A percentile compares a stretch with the other conserved stretches of the same genome.
Conservation (phyloP, 2,113 vertebrate genomes). For the Erythrocercus mccallii region DNA sequence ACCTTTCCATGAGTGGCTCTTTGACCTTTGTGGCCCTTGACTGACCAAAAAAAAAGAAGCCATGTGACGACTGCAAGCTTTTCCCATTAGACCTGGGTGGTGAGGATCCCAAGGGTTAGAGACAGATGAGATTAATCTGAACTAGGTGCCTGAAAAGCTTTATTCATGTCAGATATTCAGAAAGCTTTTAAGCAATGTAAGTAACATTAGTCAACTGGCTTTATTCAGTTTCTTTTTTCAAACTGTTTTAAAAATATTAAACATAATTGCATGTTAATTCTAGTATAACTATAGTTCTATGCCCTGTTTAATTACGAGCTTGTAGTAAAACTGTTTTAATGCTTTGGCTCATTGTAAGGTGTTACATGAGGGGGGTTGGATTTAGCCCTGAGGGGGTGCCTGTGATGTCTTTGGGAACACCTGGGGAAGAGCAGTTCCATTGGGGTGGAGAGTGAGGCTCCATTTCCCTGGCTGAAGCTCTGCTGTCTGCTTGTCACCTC, state of each 20-base stretch:
- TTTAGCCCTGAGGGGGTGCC: neutral
- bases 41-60: slow-evolving; percentile 89
- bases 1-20: slow-evolving; percentile 94
- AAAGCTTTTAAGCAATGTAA: slow-evolving; percentile 82
- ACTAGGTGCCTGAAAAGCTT: slow-evolving; percentile 91
- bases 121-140: slow-evolving; percentile 92
- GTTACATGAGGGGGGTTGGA: neutral
- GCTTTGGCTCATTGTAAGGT: slow-evolving; percentile 8
- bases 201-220: slow-evolving; percentile 74
- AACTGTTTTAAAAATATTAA: slow-evolving; percentile 39
- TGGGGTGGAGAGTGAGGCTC: slow-evolving; percentile 14
- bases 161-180: slow-evolving; percentile 74
- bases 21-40: slow-evolving; percentile 95
- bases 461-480: slow-evolving; percentile 69
- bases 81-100: slow-evolving; percentile 94
- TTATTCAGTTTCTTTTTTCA: slow-evolving; percentile 68
- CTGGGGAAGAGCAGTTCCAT: slow-evolving; percentile 15
- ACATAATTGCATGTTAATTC: slow-evolving; percentile 68
- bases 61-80: slow-evolving; percentile 89
- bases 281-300: slow-evolving; percentile 8
- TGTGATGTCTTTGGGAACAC: neutral
- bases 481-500: slow-evolving; percentile 81
- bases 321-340: neutral
- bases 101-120: slow-evolving; percentile 96
- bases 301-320: slow-evolving; percentile 15